Conservation (phyloP, 2,113 vertebrate genomes). For the Mola mola region DNA sequence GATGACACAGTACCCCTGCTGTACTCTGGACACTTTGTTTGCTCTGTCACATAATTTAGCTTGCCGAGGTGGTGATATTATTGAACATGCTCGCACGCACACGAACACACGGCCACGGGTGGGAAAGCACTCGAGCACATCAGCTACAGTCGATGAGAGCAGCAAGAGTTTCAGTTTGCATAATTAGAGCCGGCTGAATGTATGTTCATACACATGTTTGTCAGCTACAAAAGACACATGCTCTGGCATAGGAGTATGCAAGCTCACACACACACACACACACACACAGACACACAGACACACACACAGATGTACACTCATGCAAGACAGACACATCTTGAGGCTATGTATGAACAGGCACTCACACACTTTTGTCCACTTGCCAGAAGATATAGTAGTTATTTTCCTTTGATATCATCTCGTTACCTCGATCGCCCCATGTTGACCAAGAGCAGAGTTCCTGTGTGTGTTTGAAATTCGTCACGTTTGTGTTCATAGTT, state of each 20-base stretch:
- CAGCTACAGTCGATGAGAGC: conserved; percentile 44
- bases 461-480: not conserved
- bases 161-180: conserved; percentile 55
- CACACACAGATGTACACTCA: not conserved
- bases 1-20: conserved; percentile 26
- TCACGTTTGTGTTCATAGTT: not conserved
- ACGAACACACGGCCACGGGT: conserved; percentile 15
- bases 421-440: not conserved
- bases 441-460: not conserved
- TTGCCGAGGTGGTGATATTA: conserved; percentile 44
- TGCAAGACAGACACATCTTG: conserved; percentile 2
- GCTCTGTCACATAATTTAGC: conserved; percentile 50
- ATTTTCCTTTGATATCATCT: conserved; percentile 9
- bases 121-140: conserved; percentile 43
- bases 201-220: conserved; percentile 30
- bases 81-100: conserved; percentile 5
- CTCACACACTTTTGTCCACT: not conserved
- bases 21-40: conserved; percentile 44
- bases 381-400: conserved; percentile 5
- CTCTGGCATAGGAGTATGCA: conserved; percentile 5
- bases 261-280: conserved; percentile 1
- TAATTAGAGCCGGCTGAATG: conserved; percentile 44
- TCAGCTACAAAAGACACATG: conserved; percentile 5
- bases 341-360: conserved; percentile 1
- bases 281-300: not conserved